These are phyloP conservation scores for Epirrita christyi DNA, from an alignment of 2,888 invertebrate species.

Conservation along the genomic window DNA sequence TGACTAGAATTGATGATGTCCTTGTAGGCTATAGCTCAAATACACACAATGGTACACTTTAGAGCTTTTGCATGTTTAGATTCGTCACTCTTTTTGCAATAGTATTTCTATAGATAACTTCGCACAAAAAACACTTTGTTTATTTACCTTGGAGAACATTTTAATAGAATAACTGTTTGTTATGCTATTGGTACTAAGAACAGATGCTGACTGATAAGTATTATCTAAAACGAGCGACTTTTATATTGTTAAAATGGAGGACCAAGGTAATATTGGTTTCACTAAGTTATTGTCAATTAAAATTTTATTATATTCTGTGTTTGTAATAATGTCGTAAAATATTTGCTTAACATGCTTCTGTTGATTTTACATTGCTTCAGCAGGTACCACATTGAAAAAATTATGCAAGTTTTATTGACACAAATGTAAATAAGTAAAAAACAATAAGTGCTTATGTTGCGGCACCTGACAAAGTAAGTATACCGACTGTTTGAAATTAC, in stretches of 20 bases:
- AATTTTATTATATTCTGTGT: slow-evolving; percentile 51
- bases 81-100: background rate
- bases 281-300: slow-evolving; percentile 60
- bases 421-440: slow-evolving; percentile 51
- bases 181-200: slow-evolving; percentile 53
- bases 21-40: background rate
- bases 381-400: slow-evolving; percentile 32
- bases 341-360: slow-evolving; percentile 49
- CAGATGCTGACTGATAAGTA: slow-evolving; percentile 66
- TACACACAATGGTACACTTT: background rate
- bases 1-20: too few relatives aligned
- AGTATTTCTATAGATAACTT: background rate
- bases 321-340: slow-evolving; percentile 67
- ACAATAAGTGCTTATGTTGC: slow-evolving; percentile 38
- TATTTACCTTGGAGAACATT: slow-evolving; percentile 73
- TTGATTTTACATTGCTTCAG: slow-evolving; percentile 53
- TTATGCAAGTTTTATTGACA: slow-evolving; percentile 60
- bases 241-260: slow-evolving; percentile 71
- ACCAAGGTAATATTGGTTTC: slow-evolving; percentile 79
- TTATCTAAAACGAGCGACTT: slow-evolving; percentile 61
- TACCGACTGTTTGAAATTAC: background rate
- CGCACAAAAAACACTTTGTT: slow-evolving; percentile 1
- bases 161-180: slow-evolving; percentile 47
- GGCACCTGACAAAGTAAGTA: slow-evolving; percentile 21
- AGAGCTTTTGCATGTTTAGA: background rate